Percentiles rank a stretch among this genome's conserved stretches.
phyloP scores from a whole-genome alignment of 2,888 invertebrate genomes.

The Apantesis nais region DNA sequence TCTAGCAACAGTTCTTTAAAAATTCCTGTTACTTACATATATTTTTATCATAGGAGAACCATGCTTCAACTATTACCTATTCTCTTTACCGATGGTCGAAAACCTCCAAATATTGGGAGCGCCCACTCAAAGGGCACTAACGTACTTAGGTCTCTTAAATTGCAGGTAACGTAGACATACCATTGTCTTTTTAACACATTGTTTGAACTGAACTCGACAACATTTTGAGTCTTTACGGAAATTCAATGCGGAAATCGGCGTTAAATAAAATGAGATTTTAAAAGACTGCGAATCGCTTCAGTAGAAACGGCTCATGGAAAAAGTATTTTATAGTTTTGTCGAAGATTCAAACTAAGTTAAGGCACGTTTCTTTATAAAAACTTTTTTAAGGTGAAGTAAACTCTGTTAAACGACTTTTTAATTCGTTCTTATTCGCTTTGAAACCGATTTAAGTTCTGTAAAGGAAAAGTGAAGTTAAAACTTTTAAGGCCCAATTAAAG shows the following conservation, averaged over 20 bases:
- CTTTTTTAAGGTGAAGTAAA: constrained; percentile 54
- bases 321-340: constrained; percentile 47
- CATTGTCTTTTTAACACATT: no score
- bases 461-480: constrained; percentile 24
- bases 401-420: constrained; percentile 54
- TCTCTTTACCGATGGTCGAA: no score
- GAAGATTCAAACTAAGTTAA: constrained; percentile 41
- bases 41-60: no score
- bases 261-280: constrained; percentile 31
- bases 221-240: background rate
- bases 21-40: background rate
- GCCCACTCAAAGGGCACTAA: no score
- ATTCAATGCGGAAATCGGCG: constrained; percentile 13
- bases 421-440: constrained; percentile 53
- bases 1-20: background rate
- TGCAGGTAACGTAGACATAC: no score
- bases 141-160: no score
- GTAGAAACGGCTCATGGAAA: constrained; percentile 39
- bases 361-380: constrained; percentile 42
- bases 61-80: no score
- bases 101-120: no score
- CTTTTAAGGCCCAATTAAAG: constrained; percentile 24
- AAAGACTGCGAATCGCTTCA: constrained; percentile 23
- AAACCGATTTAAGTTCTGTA: constrained; percentile 47
- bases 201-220: background rate